Evolutionary conservation across 2,888 invertebrate genomes (phyloP).

Genomic region (Bugula neritina): DNA sequence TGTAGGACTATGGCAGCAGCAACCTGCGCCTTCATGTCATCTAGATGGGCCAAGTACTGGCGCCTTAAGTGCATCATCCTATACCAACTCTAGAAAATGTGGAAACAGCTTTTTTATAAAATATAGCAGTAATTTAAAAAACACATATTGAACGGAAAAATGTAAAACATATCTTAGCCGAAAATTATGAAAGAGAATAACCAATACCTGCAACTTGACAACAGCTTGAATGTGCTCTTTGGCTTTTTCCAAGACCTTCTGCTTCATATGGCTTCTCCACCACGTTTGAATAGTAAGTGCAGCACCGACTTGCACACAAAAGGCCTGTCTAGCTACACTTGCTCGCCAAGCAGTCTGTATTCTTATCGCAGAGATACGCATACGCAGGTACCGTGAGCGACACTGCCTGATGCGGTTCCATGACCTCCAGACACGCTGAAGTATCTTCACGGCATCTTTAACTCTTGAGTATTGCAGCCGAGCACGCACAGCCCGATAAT

Average conservation of each 20-base stretch:
- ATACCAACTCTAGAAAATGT: slow-evolving; percentile 1
- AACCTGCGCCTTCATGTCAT: neutral
- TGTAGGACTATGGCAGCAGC: slow-evolving; percentile 32
- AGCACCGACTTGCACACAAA: neutral
- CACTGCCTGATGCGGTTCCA: too few relatives aligned
- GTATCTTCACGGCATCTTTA: neutral
- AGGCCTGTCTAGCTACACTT: neutral
- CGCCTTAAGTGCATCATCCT: neutral
- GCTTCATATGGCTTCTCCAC: too few relatives aligned
- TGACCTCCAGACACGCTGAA: neutral
- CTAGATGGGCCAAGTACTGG: neutral
- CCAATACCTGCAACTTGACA: slow-evolving; percentile 20
- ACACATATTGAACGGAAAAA: too few relatives aligned
- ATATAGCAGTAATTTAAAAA: too few relatives aligned
- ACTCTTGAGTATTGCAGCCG: neutral
- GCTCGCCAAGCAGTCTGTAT: slow-evolving; percentile 22
- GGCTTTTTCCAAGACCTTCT: neutral
- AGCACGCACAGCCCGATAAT: neutral
- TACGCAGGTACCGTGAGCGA: neutral
- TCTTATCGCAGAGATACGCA: neutral
- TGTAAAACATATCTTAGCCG: too few relatives aligned
- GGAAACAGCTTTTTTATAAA: too few relatives aligned
- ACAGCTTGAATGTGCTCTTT: neutral
- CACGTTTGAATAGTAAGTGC: neutral
- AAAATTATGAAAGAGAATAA: too few relatives aligned